Percentiles rank a stretch among this genome's conserved stretches.
Evolutionary conservation across 1,140 invertebrate species (phyloP).

Genomic region (Nephotettix cincticeps): DNA sequence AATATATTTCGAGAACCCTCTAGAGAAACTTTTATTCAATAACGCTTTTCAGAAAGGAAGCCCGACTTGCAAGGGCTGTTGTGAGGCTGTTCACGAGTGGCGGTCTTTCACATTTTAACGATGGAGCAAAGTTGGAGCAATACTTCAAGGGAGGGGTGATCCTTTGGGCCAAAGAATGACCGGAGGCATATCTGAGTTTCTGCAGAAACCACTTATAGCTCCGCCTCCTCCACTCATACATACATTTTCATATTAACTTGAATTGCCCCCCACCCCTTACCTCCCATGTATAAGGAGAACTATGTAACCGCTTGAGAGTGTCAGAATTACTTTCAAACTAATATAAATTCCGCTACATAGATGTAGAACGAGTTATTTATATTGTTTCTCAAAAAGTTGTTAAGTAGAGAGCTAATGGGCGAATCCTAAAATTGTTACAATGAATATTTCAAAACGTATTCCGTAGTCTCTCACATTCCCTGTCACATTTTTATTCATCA

Average conservation of each 20-base stretch:
- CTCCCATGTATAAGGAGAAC: too few relatives aligned
- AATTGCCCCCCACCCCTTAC: background rate
- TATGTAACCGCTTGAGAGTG: too few relatives aligned
- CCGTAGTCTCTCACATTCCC: too few relatives aligned
- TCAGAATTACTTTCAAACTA: too few relatives aligned
- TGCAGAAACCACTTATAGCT: background rate
- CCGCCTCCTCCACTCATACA: background rate
- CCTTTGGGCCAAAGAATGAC: background rate
- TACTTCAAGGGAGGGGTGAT: background rate
- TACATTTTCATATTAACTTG: background rate
- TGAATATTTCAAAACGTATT: too few relatives aligned
- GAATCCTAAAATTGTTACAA: too few relatives aligned
- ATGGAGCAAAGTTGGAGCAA: background rate
- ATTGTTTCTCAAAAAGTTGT: too few relatives aligned
- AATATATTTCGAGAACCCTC: constrained; percentile 1
- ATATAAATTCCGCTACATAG: too few relatives aligned
- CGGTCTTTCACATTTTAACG: background rate
- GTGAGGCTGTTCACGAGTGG: background rate
- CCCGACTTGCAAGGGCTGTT: background rate
- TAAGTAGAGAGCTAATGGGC: too few relatives aligned
- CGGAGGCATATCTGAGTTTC: background rate
- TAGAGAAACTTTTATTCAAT: constrained; percentile 6
- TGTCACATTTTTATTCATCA: too few relatives aligned
- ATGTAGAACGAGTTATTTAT: too few relatives aligned
- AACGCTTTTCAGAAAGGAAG: constrained; percentile 4